phyloP scores from a whole-genome alignment of 2,888 invertebrate genomes.

The Arge pagana region DNA sequence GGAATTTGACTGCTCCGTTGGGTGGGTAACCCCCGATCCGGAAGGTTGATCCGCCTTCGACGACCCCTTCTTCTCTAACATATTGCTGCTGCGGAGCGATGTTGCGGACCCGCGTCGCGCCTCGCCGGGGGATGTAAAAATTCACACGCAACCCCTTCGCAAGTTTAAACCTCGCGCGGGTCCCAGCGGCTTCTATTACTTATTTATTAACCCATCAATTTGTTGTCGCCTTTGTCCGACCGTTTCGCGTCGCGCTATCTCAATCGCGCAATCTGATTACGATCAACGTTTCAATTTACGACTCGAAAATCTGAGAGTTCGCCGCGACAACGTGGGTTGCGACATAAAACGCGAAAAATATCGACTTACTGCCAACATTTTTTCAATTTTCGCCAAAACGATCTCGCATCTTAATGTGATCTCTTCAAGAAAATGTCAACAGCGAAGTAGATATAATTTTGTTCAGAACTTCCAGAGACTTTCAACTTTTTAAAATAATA shows the following conservation, averaged over 20 bases:
- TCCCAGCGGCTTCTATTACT: conserved; percentile 31
- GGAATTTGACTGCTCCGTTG: conserved; percentile 24
- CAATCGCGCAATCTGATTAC: conserved; percentile 9
- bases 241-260: conserved; percentile 8
- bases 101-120: conserved; percentile 35
- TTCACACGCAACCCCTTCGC: conserved; percentile 25
- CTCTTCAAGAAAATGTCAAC: too few relatives aligned
- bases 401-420: too few relatives aligned
- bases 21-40: neutral
- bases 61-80: conserved; percentile 26
- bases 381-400: too few relatives aligned
- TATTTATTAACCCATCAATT: conserved; percentile 46
- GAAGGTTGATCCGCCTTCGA: conserved; percentile 24
- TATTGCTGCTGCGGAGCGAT: conserved; percentile 32
- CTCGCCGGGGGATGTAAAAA: conserved; percentile 2
- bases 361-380: too few relatives aligned
- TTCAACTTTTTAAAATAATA: too few relatives aligned
- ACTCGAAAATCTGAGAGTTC: too few relatives aligned
- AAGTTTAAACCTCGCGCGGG: conserved; percentile 50
- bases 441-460: too few relatives aligned
- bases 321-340: too few relatives aligned
- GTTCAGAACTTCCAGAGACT: too few relatives aligned
- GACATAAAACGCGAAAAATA: too few relatives aligned
- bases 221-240: conserved; percentile 40
- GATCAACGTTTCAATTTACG: too few relatives aligned